Evolutionary conservation across 2,113 vertebrate species (phyloP), one percentile per base, ranked within the genome.

Genomic region (Origma solitaria): DNA sequence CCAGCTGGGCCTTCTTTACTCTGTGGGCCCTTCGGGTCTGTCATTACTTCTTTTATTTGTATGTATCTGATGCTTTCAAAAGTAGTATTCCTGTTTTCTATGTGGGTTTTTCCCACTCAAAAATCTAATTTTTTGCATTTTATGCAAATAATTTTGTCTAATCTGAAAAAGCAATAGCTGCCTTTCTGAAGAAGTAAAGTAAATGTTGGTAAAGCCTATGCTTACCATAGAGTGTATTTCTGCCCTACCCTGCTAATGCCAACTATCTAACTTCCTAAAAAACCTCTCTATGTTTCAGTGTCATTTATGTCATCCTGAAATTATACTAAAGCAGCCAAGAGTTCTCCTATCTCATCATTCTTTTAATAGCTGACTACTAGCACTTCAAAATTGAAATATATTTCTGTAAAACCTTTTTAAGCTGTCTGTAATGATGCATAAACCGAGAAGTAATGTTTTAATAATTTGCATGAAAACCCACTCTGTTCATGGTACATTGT

Each of bases 351-450:
- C 69, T 81, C 72, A 81, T 84, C 24, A 31, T 45, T 94, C 69
- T 81, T 80, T 78, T 50, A 80, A 10, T 11, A 88, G 80, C 21
- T 89, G 50, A 50, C 50, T 75, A 37, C 13, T 35, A 70, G 65
- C 54, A 87, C 65, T 68, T 82, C 40, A 54, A 47, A 82, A 60
- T 50, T 84, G 77, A 90, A 90, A 87, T 65, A 20, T 56, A 44
- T 53, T 88, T 86, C 70, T 93, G n/a, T 92, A 54, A 94, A 96
- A 92, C n/a, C 61, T 88, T 73, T 86, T 70, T 47, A 85, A 66
- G 71, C 45, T 90, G 53, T 53, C 78, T 82, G 70, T 91, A 94
- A 91, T 84, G 86, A 79, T n/a, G 82, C 56, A 66, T 82, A 81
- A 95, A 86, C 45, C 64, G 72, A 92, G 58, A 89, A 60, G 54